These are phyloP conservation scores for Camponotus floridanus DNA, from an alignment of 1,140 invertebrate genomes.

Conservation along the genomic window DNA sequence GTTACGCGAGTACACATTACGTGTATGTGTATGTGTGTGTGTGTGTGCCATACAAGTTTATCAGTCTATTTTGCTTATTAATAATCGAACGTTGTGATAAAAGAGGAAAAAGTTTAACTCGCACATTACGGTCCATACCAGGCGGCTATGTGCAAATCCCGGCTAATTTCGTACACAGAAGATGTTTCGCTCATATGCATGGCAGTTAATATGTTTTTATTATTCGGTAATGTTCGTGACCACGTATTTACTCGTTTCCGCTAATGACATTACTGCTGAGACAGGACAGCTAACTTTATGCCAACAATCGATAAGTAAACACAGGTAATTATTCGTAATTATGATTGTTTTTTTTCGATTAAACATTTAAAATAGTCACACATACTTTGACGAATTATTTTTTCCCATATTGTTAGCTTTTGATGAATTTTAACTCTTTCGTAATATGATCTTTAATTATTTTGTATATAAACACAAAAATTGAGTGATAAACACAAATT, in stretches of 20 bases:
- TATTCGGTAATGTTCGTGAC: background rate
- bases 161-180: slow-evolving; percentile 36
- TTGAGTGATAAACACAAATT: background rate
- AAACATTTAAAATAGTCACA: background rate
- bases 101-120: slow-evolving; percentile 7
- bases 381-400: background rate
- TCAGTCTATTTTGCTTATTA: no score
- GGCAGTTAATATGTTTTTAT: slow-evolving; percentile 37
- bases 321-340: slow-evolving; percentile 70
- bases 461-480: background rate
- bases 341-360: no score
- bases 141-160: slow-evolving; percentile 46
- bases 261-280: slow-evolving; percentile 18
- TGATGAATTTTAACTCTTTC: background rate
- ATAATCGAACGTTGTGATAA: slow-evolving; percentile 44
- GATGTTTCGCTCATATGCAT: slow-evolving; percentile 44
- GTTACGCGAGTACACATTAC: no score
- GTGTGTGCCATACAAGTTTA: no score
- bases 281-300: slow-evolving; percentile 66
- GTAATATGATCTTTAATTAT: background rate
- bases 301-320: slow-evolving; percentile 38
- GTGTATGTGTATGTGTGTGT: no score
- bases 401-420: background rate
- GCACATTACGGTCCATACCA: background rate
- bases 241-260: background rate